Evolutionary conservation across 2,888 invertebrate genomes (phyloP).

Genomic region (Chrysolina americana): DNA sequence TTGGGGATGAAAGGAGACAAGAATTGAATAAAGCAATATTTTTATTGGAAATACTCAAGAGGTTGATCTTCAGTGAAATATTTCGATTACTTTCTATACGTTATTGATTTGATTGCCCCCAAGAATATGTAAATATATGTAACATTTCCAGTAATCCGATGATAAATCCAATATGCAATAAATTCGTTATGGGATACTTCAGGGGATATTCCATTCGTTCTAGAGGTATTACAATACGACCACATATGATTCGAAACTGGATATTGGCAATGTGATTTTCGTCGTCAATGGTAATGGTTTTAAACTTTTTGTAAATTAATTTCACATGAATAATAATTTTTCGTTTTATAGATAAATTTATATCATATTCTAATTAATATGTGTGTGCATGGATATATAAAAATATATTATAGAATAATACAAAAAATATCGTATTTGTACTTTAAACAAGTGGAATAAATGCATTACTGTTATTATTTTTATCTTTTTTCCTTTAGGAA

Average conservation of each 20-base stretch:
- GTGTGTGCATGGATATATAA: too few relatives aligned
- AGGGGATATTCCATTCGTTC: neutral
- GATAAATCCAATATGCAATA: neutral
- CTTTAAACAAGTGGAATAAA: too few relatives aligned
- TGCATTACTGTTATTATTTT: too few relatives aligned
- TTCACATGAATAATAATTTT: too few relatives aligned
- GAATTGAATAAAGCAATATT: constrained; percentile 3
- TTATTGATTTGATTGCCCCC: neutral
- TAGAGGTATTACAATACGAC: neutral
- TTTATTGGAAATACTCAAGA: neutral
- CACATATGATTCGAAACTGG: neutral
- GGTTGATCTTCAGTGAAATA: neutral
- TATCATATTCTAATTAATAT: too few relatives aligned
- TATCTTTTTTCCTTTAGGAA: too few relatives aligned
- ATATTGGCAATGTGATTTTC: neutral
- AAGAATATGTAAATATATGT: neutral
- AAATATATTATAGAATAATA: too few relatives aligned
- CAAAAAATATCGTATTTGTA: too few relatives aligned
- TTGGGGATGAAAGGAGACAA: neutral
- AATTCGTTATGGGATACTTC: constrained; percentile 4
- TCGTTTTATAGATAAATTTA: too few relatives aligned
- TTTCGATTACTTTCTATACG: neutral
- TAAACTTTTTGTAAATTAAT: too few relatives aligned
- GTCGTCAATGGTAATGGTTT: neutral
- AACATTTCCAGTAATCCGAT: neutral